Evolutionary conservation across 1,140 invertebrate species (phyloP).

Genomic region (Aplysia californica): DNA sequence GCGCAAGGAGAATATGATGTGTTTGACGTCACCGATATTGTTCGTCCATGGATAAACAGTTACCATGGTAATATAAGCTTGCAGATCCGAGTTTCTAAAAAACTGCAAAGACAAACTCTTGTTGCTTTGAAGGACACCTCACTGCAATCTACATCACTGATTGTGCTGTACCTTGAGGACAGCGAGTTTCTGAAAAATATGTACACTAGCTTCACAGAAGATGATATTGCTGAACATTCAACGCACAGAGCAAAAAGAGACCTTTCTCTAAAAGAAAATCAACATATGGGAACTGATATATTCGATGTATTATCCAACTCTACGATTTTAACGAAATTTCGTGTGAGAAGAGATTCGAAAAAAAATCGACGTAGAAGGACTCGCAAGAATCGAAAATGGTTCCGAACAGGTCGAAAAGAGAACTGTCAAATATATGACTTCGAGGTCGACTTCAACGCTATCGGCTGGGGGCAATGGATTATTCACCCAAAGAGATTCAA

Average conservation of each 20-base stretch:
- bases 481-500: constrained; percentile 96
- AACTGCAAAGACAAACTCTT: constrained; percentile 14
- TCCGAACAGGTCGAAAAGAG: constrained; percentile 26
- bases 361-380: constrained; percentile 16
- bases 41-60: constrained; percentile 36
- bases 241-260: constrained; percentile 4
- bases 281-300: too few relatives aligned
- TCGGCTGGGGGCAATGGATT: constrained; percentile 99
- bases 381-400: constrained; percentile 27
- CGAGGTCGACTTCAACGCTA: constrained; percentile 93
- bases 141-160: constrained; percentile 29
- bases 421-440: constrained; percentile 68
- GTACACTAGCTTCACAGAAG: constrained; percentile 41
- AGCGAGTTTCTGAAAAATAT: constrained; percentile 44
- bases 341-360: not conserved
- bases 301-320: too few relatives aligned
- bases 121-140: constrained; percentile 2
- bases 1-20: constrained; percentile 34
- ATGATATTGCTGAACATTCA: not conserved
- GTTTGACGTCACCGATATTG: constrained; percentile 36
- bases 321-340: too few relatives aligned
- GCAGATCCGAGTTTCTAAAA: constrained; percentile 26
- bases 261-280: not conserved
- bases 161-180: constrained; percentile 52
- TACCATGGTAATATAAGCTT: constrained; percentile 42